Evolutionary conservation across 2,888 invertebrate species (phyloP), one percentile per base, ranked within the genome.

Genomic region (Synergus itoensis): DNA sequence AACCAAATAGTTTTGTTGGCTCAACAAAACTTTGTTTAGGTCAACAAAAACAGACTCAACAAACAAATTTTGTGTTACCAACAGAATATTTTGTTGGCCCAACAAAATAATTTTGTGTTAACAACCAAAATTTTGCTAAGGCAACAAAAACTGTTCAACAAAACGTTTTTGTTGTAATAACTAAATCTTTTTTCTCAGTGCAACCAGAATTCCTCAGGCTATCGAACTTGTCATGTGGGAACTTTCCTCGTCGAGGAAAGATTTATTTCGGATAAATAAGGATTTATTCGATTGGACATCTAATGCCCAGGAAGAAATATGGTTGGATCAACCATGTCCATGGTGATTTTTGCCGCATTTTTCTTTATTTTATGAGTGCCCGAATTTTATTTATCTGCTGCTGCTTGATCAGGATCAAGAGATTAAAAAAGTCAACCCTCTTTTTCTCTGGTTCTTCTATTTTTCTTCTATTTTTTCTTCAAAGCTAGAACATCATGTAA

Each of bases 191-290:
- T n/a, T n/a, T n/a, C n/a, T n/a, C n/a, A n/a, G n/a, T n/a, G n/a
- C n/a, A 73, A 73, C 53, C 53, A 73, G 69, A 73, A 73, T 73
- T 53, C 69, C 69, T 73, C 69, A 9, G 48, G 69, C 69, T 73
- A 53, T 73, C 48, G 28, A 73, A 73, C 4, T 53, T 73, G 69
- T 73, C 69, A 73, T 73, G 53, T 53, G 69, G 69, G 53, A 73
- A 73, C 69, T 48, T 73, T 73, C n/a, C 69, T 73, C 69, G 48
- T 45, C 36, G 69, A 53, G 69, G 16, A 73, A 73, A 53, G 69
- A 73, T 73, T 73, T 73, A 73, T 73, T 73, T 73, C 69, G 48
- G 48, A 73, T 73, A 73, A 73, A 73, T 73, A 73, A 73, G 53
- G 69, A 73, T 73, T 73, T 73, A 73, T 73, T 53, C 69, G 69